Base-by-base conservation (phyloP, 2,888 invertebrate genomes). In the Invenusta paracnida region DNA sequence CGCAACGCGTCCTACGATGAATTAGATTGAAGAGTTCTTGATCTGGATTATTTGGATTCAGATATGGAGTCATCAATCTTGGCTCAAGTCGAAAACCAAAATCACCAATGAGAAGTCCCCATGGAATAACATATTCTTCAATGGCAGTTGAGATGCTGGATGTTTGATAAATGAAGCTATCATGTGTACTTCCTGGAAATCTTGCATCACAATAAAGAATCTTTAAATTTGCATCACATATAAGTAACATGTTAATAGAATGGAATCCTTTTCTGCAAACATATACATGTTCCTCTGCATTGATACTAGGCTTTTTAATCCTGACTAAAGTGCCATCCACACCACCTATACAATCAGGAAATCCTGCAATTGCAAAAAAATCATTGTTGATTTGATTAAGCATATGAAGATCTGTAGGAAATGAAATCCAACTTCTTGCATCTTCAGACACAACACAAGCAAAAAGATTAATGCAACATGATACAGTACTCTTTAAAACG, bases 231-330 rank as follows among this genome's bases (percentile, higher is more conserved):
- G 28, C 79, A 79, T 79, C n/a, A 5, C 23, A 23, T 11, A 79
- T 27, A 11, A 27, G 5, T n/a, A 79, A 25, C 5, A 5, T 11
- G n/a, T 11, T 11, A 5, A 11, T 79, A 17, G 5, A 2, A 79
- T 79, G 79, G n/a, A 79, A 79, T 5, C 79, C 79, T n/a, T 79
- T 79, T 25, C 79, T 23, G n/a, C 79, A 79, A n/a, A 79, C 79
- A 79, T 79, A 79, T 11, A 79, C n/a, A 27, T 79, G 79, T 79
- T 79, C 79, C 5, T 79, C 29, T 23, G 2, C 79, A 23, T 2
- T n/a, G n/a, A n/a, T n/a, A n/a, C n/a, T 5, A 25, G 79, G 79
- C n/a, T 79, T 79, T 5, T 2, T 23, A 79, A 79, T 79, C 23
- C 25, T 23, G 5, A 79, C n/a, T n/a, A 79, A n/a, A 25, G 79